phyloP scores from a whole-genome alignment of 2,797 vertebrate species.

The Merluccius polli region DNA sequence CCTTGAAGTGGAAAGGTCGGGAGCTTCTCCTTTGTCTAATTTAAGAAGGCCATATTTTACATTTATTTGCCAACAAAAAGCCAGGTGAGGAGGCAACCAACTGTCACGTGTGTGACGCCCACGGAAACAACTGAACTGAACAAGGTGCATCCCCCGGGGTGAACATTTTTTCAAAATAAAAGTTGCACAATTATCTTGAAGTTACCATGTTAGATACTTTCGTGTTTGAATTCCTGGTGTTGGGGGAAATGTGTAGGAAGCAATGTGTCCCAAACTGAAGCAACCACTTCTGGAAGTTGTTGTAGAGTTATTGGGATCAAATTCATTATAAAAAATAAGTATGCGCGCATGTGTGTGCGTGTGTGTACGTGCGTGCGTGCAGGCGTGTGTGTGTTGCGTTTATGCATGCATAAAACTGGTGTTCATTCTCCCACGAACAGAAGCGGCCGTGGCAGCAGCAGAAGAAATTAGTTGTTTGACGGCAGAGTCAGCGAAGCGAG shows the following conservation, averaged over 20 bases:
- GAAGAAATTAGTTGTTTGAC: not conserved
- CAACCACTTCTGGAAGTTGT: slow-evolving; percentile 19
- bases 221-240: not conserved
- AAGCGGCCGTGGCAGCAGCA: not conserved
- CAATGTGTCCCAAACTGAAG: slow-evolving; percentile 35
- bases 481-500: not conserved
- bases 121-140: too few relatives aligned
- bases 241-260: not conserved
- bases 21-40: slow-evolving; percentile 10
- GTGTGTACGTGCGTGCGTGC: slow-evolving; percentile 4
- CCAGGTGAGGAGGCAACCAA: not conserved
- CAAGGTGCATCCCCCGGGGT: too few relatives aligned
- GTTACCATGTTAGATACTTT: not conserved
- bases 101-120: not conserved
- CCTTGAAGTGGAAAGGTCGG: slow-evolving; percentile 51
- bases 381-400: not conserved
- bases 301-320: slow-evolving; percentile 35
- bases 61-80: not conserved
- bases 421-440: not conserved
- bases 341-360: slow-evolving; percentile 3
- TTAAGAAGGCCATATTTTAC: not conserved
- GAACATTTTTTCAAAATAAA: too few relatives aligned
- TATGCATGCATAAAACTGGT: not conserved
- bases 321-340: slow-evolving; percentile 45
- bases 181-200: not conserved